Conservation (phyloP, 1,140 invertebrate species). For the Sweltsa coloradensis region DNA sequence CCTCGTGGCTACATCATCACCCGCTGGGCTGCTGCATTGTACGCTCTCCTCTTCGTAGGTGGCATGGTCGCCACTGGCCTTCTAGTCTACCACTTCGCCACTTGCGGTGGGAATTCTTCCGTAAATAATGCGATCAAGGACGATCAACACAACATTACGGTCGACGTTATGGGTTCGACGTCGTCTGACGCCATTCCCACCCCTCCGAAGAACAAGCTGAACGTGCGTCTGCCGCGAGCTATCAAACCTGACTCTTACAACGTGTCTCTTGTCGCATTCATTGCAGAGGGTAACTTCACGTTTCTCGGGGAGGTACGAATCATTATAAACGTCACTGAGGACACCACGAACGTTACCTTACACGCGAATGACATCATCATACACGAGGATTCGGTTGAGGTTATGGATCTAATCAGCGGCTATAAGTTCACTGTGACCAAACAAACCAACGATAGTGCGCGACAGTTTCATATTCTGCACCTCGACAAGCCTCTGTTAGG, state of each 20-base stretch:
- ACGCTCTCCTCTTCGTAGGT: slow-evolving; percentile 35
- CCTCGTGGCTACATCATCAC: slow-evolving; percentile 30
- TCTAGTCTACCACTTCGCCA: slow-evolving; percentile 54
- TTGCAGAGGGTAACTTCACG: slow-evolving; percentile 60
- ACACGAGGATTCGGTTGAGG: slow-evolving; percentile 34
- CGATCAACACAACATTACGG: neutral
- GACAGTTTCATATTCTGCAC: slow-evolving; percentile 62
- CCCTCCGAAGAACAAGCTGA: slow-evolving; percentile 29
- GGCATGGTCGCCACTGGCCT: slow-evolving; percentile 46
- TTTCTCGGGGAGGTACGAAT: slow-evolving; percentile 60
- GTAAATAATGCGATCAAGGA: too few relatives aligned
- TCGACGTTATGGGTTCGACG: slow-evolving; percentile 10
- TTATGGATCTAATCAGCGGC: slow-evolving; percentile 15
- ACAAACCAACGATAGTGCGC: slow-evolving; percentile 43
- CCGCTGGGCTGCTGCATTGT: slow-evolving; percentile 32
- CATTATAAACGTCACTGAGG: slow-evolving; percentile 45
- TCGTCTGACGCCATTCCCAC: slow-evolving; percentile 25
- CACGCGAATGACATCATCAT: slow-evolving; percentile 59
- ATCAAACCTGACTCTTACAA: slow-evolving; percentile 54
- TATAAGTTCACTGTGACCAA: slow-evolving; percentile 15
- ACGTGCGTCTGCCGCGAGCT: slow-evolving; percentile 52
- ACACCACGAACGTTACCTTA: slow-evolving; percentile 59
- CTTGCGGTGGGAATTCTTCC: too few relatives aligned
- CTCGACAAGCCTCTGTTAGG: slow-evolving; percentile 39
- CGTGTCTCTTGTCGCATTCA: slow-evolving; percentile 48